Base-by-base conservation (phyloP, 2,113 vertebrate species). In the Numenius arquata region DNA sequence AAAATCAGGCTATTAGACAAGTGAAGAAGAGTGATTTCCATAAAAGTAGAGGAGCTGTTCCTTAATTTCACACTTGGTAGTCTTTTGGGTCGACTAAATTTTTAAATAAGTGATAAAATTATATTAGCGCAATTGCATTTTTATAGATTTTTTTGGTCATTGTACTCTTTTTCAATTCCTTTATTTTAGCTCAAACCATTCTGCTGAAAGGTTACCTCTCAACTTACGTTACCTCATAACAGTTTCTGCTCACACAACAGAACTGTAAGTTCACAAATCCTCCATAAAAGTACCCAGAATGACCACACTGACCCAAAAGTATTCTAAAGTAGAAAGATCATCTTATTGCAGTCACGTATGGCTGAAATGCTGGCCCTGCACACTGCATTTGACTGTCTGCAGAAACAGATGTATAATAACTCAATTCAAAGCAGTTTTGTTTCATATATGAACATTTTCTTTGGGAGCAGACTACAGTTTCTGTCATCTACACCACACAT, bases 31-130 rank as follows among this genome's bases (percentile, higher is more conserved):
- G 98, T 98, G 98, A 98, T 98, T 98, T 98, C 98, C 98, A 98
- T 98, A 98, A 98, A 98, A 98, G 98, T 97, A 95, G 97, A 98
- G 98, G 97, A 98, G 97, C 98, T 98, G 98, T 98, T 98, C 98
- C 98, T 98, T 98, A 98, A 98, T 98, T 98, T 98, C 98, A 98
- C 98, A 98, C 98, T 98, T 98, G 97, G 98, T 98, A 98, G 98
- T 98, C 98, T 98, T 98, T 98, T 98, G 98, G 98, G 98, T 98
- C 98, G 98, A 98, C 98, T 98, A 98, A 98, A 98, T 98, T 98
- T 98, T 98, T 98, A 98, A 98, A 98, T 98, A 98, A 98, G 98
- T 98, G 98, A 98, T 98, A 98, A 98, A 98, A 98, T 98, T 98
- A 98, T 98, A 98, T 98, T 98, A 98, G 98, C 62, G 84, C 98